Evolutionary conservation across 2,888 invertebrate genomes (phyloP).

Genomic region (Isotomurus palustris): DNA sequence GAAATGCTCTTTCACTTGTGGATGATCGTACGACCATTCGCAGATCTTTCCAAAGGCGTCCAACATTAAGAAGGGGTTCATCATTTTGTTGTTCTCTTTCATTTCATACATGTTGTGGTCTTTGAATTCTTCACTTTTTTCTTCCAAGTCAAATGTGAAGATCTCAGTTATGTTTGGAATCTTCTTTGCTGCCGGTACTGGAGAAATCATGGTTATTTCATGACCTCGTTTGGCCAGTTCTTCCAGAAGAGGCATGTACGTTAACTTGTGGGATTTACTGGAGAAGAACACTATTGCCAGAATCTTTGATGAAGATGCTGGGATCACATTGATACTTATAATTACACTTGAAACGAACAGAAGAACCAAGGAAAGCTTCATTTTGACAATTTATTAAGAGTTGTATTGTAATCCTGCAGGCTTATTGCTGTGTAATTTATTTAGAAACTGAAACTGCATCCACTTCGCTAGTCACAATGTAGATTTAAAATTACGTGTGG

Average conservation of each 20-base stretch:
- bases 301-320: no score
- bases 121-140: no score
- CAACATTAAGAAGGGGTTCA: neutral
- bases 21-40: neutral
- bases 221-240: conserved; percentile 56
- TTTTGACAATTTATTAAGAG: no score
- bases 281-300: conserved; percentile 54
- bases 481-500: no score
- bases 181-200: conserved; percentile 50
- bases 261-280: conserved; percentile 54
- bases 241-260: conserved; percentile 53
- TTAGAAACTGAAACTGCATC: no score
- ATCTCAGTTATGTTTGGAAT: conserved; percentile 49
- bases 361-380: neutral
- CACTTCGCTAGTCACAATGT: no score
- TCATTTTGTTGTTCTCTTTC: neutral
- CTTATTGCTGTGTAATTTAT: no score
- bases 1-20: neutral
- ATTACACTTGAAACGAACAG: neutral
- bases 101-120: neutral
- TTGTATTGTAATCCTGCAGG: no score
- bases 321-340: neutral
- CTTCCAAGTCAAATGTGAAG: conserved; percentile 18
- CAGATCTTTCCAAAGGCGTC: neutral
- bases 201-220: conserved; percentile 55